Base-by-base conservation (phyloP, 1,140 invertebrate genomes). In the Orchestia grillus region DNA sequence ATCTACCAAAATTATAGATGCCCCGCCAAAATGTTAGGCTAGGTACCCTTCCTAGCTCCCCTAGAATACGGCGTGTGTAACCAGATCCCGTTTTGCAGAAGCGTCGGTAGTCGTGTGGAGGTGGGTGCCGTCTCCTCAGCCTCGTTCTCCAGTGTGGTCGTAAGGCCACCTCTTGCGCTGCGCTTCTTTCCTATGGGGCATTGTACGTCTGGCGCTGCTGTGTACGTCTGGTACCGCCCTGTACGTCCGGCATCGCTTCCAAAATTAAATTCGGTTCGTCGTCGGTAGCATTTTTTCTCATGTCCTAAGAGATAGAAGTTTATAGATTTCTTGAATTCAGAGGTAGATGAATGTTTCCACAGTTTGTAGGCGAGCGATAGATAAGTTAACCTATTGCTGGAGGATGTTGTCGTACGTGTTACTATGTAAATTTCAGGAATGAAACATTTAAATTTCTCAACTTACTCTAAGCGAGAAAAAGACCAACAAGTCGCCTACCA, bases 81-180 rank as follows among this genome's bases (percentile, higher is more conserved):
- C 28, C 36, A 77, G 28, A 19, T 77, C 36, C 3, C 36, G 3
- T 44, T 94, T 6, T 94, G 44, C 92, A 94, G 92, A 94, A 94
- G 44, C 92, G 92, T 45, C 92, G 92, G 92, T 94, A 94, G 92
- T 94, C 44, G 92, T 45, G 8, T 44, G 44, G 92, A 94, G 44
- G 28, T 90, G 62, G 11, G 6, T 19, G 47, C 62, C 62, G 62
- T 53, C 47, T 6, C 62, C 62, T 36, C 62, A 28, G 3, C 62
- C 62, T 77, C n/a, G 62, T 77, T 28, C 11, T 77, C 62, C 62
- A 77, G 11, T 77, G 11, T 77, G 62, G 28, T 77, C 62, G 62
- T 28, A 36, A 77, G 28, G 62, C 11, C 11, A 77, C 62, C 62
- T 77, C 62, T 28, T 77, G 62, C 62, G 28, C 62, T 77, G 62